Percentiles rank a stretch among this genome's conserved stretches.
phyloP scores from a whole-genome alignment of 2,113 vertebrate species.

The Saguinus midas region DNA sequence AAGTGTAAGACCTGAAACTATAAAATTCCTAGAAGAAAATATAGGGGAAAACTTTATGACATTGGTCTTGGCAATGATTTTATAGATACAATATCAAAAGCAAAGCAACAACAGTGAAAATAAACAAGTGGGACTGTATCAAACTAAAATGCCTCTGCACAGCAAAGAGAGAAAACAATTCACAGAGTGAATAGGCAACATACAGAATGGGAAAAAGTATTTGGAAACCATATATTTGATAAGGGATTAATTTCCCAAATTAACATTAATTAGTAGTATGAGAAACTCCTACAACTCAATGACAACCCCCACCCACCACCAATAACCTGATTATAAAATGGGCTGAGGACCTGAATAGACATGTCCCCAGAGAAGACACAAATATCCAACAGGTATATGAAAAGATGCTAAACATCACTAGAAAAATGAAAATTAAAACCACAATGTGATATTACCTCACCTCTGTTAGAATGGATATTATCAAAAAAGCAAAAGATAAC shows the following conservation, averaged over 20 bases:
- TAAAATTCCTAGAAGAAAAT: background rate
- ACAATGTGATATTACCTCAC: background rate
- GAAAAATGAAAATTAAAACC: background rate
- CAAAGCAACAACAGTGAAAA: background rate
- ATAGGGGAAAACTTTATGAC: background rate
- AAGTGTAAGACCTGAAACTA: background rate
- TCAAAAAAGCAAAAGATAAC: background rate
- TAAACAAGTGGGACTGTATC: background rate
- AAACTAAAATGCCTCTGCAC: background rate
- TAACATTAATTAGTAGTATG: background rate
- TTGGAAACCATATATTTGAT: background rate
- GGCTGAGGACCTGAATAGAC: background rate
- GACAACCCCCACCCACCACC: background rate
- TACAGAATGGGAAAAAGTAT: background rate
- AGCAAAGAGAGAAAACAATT: background rate
- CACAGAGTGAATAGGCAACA: background rate
- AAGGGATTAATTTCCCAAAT: background rate
- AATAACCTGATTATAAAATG: background rate
- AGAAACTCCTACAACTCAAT: background rate
- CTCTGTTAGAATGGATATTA: background rate
- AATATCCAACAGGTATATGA: background rate
- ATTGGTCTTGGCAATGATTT: background rate
- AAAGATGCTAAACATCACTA: background rate
- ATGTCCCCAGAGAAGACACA: background rate
- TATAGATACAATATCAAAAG: background rate